phyloP scores from a whole-genome alignment of 1,140 invertebrate species.

The Megalonaias nervosa region DNA sequence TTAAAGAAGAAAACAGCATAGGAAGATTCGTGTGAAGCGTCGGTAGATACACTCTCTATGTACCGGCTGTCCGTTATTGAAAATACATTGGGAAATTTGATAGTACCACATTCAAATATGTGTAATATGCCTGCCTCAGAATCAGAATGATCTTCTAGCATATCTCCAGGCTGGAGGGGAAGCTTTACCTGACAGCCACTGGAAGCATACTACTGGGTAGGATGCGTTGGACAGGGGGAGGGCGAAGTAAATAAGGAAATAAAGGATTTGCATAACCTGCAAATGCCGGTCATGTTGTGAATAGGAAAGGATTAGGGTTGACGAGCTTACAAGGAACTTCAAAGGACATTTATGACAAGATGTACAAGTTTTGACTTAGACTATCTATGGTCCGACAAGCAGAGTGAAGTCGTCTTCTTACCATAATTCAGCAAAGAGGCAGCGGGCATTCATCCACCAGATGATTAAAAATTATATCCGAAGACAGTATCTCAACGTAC shows the following conservation, averaged over 20 bases:
- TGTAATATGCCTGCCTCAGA: too few species aligned
- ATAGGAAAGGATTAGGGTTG: slow-evolving; percentile 58
- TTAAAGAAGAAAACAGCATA: slow-evolving; percentile 53
- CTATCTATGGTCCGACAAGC: slow-evolving; percentile 50
- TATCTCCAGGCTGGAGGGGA: slow-evolving; percentile 71
- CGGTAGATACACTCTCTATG: slow-evolving; percentile 38
- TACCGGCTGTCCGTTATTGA: too few species aligned
- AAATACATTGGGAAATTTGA: too few species aligned
- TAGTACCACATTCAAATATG: too few species aligned
- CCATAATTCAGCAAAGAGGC: slow-evolving; percentile 80
- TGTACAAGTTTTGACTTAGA: slow-evolving; percentile 50
- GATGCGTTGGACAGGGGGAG: slow-evolving; percentile 88
- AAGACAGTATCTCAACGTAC: slow-evolving; percentile 76
- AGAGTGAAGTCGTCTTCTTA: slow-evolving; percentile 78
- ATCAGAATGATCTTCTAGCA: slow-evolving; percentile 56
- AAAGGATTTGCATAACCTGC: slow-evolving; percentile 80
- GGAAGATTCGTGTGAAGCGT: slow-evolving; percentile 52
- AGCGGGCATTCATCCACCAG: slow-evolving; percentile 79
- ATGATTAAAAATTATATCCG: slow-evolving; percentile 71
- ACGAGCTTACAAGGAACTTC: slow-evolving; percentile 45
- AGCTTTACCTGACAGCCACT: slow-evolving; percentile 70
- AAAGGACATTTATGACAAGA: slow-evolving; percentile 41
- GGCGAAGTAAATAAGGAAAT: slow-evolving; percentile 77
- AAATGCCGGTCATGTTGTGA: slow-evolving; percentile 50
- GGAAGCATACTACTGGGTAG: slow-evolving; percentile 82